phyloP scores from a whole-genome alignment of 1,140 invertebrate species.

The Eriocheir sinensis region DNA sequence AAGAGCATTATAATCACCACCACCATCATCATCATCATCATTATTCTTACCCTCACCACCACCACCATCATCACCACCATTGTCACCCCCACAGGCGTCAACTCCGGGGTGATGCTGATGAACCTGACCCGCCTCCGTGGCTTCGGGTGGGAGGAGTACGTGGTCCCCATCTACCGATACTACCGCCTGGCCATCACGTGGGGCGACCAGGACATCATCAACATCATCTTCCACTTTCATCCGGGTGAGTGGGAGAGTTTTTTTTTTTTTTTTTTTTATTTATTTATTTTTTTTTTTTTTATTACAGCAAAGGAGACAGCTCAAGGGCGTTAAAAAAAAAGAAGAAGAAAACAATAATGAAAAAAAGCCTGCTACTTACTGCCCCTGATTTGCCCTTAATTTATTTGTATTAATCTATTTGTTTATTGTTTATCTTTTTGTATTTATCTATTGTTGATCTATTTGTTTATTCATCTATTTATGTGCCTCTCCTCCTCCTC shows the following conservation, averaged over 20 bases:
- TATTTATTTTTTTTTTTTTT: too few species aligned
- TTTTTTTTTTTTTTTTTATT: too few species aligned
- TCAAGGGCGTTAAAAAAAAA: too few species aligned
- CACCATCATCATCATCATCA: neutral
- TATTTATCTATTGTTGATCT: too few species aligned
- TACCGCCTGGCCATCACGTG: conserved; percentile 61
- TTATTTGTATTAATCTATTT: too few species aligned
- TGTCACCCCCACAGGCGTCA: conserved; percentile 55
- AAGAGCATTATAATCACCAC: neutral
- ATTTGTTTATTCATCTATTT: too few species aligned
- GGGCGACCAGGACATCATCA: conserved; percentile 74
- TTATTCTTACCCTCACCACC: neutral
- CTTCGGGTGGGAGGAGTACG: conserved; percentile 73
- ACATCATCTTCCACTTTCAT: conserved; percentile 72
- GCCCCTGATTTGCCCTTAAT: too few species aligned
- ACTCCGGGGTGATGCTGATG: conserved; percentile 72
- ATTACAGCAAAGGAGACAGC: too few species aligned
- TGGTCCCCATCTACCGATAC: conserved; percentile 68
- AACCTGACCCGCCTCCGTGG: conserved; percentile 61
- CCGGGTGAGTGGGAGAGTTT: conserved; percentile 33
- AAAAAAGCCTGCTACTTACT: too few species aligned
- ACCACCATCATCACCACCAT: neutral
- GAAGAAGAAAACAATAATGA: too few species aligned
- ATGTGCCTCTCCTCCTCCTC: too few species aligned
- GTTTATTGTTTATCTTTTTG: too few species aligned